Evolutionary conservation across 2,888 invertebrate species (phyloP).

Genomic region (Entomobrya proxima): DNA sequence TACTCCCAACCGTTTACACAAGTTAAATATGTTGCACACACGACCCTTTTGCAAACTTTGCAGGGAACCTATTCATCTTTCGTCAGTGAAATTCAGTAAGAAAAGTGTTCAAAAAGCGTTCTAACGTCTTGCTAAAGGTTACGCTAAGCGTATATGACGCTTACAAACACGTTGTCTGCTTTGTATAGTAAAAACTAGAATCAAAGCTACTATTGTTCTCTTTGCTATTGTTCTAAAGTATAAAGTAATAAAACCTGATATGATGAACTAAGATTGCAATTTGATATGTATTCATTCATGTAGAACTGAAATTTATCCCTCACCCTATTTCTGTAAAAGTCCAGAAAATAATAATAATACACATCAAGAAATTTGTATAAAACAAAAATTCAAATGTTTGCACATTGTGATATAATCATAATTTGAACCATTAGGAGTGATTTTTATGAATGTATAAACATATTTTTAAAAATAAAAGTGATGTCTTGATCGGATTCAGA

Average conservation of each 20-base stretch:
- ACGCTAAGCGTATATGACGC: too few species aligned
- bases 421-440: too few species aligned
- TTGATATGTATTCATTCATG: not conserved
- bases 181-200: not conserved
- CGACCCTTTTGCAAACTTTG: slow-evolving; percentile 50
- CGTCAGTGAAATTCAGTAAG: slow-evolving; percentile 3
- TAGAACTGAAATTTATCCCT: not conserved
- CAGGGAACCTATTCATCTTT: slow-evolving; percentile 54
- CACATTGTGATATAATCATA: too few species aligned
- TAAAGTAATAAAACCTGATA: not conserved
- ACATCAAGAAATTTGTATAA: too few species aligned
- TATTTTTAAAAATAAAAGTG: too few species aligned
- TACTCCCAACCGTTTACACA: not conserved
- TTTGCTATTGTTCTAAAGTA: not conserved
- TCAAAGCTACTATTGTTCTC: not conserved
- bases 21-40: not conserved
- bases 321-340: too few species aligned
- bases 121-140: too few species aligned
- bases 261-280: not conserved
- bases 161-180: slow-evolving; percentile 8
- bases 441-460: too few species aligned
- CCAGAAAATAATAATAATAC: too few species aligned
- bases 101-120: not conserved
- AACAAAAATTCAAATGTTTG: too few species aligned
- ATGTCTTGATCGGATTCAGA: too few species aligned